Evolutionary conservation across 2,888 invertebrate species (phyloP), one percentile per base, ranked within the genome.

Genomic region (Julus scandinavius): DNA sequence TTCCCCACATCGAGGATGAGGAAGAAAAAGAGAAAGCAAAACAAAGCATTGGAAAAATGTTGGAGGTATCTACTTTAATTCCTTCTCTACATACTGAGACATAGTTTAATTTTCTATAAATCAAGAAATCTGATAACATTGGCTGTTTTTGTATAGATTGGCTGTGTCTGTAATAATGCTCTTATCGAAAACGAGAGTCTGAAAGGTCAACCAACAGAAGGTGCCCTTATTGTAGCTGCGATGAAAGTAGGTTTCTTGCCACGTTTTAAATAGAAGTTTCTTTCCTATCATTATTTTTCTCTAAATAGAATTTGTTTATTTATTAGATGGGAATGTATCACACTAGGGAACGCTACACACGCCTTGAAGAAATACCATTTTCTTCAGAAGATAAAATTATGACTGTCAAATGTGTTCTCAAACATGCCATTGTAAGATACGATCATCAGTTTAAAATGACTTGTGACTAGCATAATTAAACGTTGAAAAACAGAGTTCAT

Each of bases 301-400:
- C 1, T 45, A 45, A 45, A 45, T 5, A 5, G 6, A 45, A 45
- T 7, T 45, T 45, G 15, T 13, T 11, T 40, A 2, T 13, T 38
- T 80, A 15, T 41, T 91, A 94, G 94, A 96, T 97, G 92, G 96
- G 97, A 87, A 95, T 98, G 95, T 95, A 95, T 91, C 96, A 96
- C 87, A 93, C 96, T 0, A 93, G 95, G 0, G 96, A 97, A 45
- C 95, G 96, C 88, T 98, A 96, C 92, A 94, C 96, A 0, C 94
- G 98, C 86, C 93, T 98, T 13, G 97, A 98, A 91, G 99, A 99
- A 92, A 97, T 97, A 93, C 99, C 99, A 0, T 99, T 99, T 93
- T 96, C 95, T 91, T 99, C 99, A 0, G 99, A 99, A 91, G 97
- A 97, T 90, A 99, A 99, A 93, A 97, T 97, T 95, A 99, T 99